Evolutionary conservation across 2,888 invertebrate species (phyloP).

Genomic region (Epinotia nisella): DNA sequence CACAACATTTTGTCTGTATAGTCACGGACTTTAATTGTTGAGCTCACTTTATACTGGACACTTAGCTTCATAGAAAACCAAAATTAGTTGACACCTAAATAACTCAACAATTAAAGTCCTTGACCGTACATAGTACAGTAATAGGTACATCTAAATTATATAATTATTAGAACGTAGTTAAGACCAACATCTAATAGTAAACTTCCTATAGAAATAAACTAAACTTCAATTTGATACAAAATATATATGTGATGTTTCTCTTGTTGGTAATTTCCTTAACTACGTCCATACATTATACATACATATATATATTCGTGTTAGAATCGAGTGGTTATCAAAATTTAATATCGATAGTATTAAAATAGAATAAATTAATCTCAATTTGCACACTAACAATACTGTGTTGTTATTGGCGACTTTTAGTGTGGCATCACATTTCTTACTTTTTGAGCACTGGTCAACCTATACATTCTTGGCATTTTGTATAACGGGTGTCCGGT

Average conservation of each 20-base stretch:
- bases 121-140: background rate
- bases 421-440: conserved; percentile 10
- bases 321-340: conserved; percentile 31
- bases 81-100: too few relatives aligned
- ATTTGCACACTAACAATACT: conserved; percentile 38
- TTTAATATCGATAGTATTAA: conserved; percentile 30
- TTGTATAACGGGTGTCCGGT: too few relatives aligned
- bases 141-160: background rate
- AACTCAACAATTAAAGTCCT: too few relatives aligned
- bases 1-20: background rate
- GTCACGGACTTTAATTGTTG: too few relatives aligned
- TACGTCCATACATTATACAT: conserved; percentile 7
- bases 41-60: too few relatives aligned
- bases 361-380: conserved; percentile 42
- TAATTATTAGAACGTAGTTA: background rate
- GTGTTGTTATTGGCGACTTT: conserved; percentile 26
- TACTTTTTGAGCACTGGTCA: background rate
- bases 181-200: background rate
- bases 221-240: background rate
- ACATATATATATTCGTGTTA: conserved; percentile 24
- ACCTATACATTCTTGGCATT: background rate
- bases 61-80: too few relatives aligned
- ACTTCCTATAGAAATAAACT: background rate
- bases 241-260: background rate
- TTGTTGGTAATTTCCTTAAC: background rate